A percentile compares a stretch with the other conserved stretches of the same genome.
phyloP scores from a whole-genome alignment of 2,888 invertebrate species.

The Eumacrocentrus americanus region DNA sequence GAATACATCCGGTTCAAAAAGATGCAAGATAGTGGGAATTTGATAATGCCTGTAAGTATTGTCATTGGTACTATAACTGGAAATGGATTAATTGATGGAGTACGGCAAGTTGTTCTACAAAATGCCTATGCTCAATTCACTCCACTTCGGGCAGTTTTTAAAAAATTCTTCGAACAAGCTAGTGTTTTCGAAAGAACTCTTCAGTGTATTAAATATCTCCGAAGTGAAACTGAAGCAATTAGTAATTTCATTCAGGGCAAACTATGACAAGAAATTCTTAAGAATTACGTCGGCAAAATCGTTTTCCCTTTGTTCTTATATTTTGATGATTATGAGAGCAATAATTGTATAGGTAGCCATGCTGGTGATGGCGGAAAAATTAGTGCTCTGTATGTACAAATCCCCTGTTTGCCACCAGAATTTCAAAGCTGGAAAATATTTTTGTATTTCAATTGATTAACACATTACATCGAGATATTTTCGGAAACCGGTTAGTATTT shows the following conservation, averaged over 20 bases:
- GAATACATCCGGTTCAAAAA: too few relatives aligned
- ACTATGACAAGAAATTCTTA: slow-evolving; percentile 23
- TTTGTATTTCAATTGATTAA: slow-evolving; percentile 30
- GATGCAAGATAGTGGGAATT: too few relatives aligned
- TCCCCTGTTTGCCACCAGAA: slow-evolving; percentile 24
- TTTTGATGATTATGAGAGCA: slow-evolving; percentile 32
- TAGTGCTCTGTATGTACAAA: neutral
- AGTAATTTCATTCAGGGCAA: slow-evolving; percentile 29
- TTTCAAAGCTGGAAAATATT: slow-evolving; percentile 27
- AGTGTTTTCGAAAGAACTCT: slow-evolving; percentile 21
- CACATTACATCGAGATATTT: slow-evolving; percentile 21
- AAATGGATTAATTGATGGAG: too few relatives aligned
- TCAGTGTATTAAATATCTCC: slow-evolving; percentile 8
- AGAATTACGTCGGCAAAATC: slow-evolving; percentile 16
- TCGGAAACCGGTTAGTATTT: slow-evolving; percentile 23
- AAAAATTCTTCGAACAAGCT: too few relatives aligned
- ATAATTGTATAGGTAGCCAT: slow-evolving; percentile 30
- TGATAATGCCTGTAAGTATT: too few relatives aligned
- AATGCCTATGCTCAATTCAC: too few relatives aligned
- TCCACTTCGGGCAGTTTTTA: too few relatives aligned
- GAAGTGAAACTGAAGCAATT: slow-evolving; percentile 8
- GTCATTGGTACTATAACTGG: too few relatives aligned
- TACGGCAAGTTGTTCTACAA: too few relatives aligned
- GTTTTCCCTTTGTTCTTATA: slow-evolving; percentile 31
- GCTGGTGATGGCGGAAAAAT: slow-evolving; percentile 13